Conservation (phyloP, 2,113 vertebrate genomes). For the Siniperca knerii region DNA sequence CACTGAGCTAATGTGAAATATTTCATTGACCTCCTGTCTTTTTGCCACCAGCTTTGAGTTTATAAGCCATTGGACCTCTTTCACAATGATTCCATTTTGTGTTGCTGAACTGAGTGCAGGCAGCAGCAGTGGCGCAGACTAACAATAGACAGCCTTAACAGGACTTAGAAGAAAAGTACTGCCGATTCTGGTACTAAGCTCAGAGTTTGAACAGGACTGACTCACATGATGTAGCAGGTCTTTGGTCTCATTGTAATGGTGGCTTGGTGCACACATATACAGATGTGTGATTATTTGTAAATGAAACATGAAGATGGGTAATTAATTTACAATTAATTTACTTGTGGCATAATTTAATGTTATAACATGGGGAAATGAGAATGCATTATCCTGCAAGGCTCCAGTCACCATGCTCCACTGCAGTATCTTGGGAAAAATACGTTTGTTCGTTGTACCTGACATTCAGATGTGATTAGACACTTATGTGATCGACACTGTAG, state of each 20-base stretch:
- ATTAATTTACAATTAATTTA: neutral
- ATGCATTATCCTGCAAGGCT: neutral
- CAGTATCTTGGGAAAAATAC: neutral
- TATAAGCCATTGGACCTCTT: neutral
- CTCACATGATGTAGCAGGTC: neutral
- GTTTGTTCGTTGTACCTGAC: neutral
- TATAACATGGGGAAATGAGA: neutral
- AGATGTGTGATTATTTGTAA: neutral
- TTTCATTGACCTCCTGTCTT: slow-evolving; percentile 4
- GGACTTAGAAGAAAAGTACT: slow-evolving; percentile 4
- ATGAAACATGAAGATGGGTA: neutral
- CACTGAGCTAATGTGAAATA: neutral
- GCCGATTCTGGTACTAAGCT: slow-evolving; percentile 17
- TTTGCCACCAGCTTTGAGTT: slow-evolving; percentile 3
- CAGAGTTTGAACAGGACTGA: slow-evolving; percentile 2
- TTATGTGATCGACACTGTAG: neutral
- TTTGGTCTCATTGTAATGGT: neutral
- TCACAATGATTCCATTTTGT: slow-evolving; percentile 19
- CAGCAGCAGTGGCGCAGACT: slow-evolving; percentile 3
- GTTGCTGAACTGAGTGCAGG: neutral
- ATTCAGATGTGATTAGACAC: slow-evolving; percentile 16
- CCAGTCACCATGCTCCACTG: neutral
- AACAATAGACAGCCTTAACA: neutral
- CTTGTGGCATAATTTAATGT: neutral
- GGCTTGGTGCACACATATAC: neutral